These are phyloP conservation scores for Neopelma chrysocephalum DNA, from an alignment of 2,797 vertebrate species.

Conservation along the genomic window DNA sequence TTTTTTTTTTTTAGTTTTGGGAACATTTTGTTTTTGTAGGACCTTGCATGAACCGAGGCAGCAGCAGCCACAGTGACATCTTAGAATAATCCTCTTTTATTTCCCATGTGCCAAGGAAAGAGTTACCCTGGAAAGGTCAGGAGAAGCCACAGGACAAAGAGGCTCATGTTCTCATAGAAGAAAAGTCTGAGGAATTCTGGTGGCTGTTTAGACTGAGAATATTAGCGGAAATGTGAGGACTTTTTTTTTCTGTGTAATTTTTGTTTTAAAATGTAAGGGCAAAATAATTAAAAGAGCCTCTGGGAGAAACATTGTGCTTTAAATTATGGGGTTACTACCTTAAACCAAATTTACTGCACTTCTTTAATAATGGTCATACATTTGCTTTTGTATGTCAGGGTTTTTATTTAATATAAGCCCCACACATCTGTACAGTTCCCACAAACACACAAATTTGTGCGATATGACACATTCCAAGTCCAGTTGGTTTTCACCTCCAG, in stretches of 20 bases:
- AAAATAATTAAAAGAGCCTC: neutral
- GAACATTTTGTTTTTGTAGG: neutral
- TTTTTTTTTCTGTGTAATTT: neutral
- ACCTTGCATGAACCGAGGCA: neutral
- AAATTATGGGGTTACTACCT: neutral
- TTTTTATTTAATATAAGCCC: neutral
- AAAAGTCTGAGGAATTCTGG: neutral
- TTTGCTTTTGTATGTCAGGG: neutral
- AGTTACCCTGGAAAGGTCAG: slow-evolving; percentile 8
- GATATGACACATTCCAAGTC: neutral
- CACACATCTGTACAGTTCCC: neutral
- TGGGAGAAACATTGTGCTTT: neutral
- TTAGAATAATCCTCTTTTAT: slow-evolving; percentile 25
- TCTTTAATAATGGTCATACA: neutral
- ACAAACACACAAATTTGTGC: neutral
- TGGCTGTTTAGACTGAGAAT: neutral
- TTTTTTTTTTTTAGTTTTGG: neutral
- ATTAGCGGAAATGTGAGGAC: neutral
- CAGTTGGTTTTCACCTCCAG: neutral
- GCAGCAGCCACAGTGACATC: neutral
- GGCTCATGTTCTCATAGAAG: neutral
- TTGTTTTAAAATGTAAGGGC: neutral
- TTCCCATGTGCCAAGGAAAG: neutral
- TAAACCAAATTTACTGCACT: neutral
- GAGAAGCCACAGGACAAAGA: neutral